Conservation (phyloP, 2,888 invertebrate genomes). For the Apodemia hepburni region DNA sequence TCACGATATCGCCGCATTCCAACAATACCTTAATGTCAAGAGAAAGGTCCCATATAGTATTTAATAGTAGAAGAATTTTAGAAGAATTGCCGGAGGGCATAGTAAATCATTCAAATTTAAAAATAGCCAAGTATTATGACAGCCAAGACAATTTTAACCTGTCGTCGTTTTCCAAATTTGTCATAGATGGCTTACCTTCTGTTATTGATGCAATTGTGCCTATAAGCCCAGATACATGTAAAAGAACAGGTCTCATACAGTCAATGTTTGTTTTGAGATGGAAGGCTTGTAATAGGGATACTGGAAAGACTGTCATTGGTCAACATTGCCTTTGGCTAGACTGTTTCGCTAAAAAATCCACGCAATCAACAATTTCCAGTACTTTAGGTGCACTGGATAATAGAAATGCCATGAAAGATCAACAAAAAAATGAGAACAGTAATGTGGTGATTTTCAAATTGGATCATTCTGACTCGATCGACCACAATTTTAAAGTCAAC, state of each 20-base stretch:
- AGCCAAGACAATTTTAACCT: conserved; percentile 40
- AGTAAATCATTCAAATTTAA: conserved; percentile 51
- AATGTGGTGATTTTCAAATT: conserved; percentile 80
- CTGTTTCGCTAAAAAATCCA: conserved; percentile 67
- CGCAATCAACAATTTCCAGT: conserved; percentile 29
- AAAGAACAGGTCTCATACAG: conserved; percentile 51
- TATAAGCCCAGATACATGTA: conserved; percentile 33
- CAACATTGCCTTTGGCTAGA: conserved; percentile 85
- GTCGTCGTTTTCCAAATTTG: conserved; percentile 55
- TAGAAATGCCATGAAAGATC: conserved; percentile 32
- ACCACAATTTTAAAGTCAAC: conserved; percentile 81
- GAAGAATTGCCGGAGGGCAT: conserved; percentile 40
- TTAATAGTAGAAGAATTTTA: conserved; percentile 51
- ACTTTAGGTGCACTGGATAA: conserved; percentile 18
- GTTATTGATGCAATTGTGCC: conserved; percentile 17
- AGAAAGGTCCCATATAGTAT: conserved; percentile 58
- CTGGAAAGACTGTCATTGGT: conserved; percentile 80
- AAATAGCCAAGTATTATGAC: conserved; percentile 46
- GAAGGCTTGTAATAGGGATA: conserved; percentile 79
- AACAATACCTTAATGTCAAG: conserved; percentile 46
- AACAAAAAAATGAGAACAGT: conserved; percentile 55
- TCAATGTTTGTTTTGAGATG: conserved; percentile 75
- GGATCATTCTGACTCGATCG: conserved; percentile 77
- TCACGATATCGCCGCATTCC: conserved; percentile 51
- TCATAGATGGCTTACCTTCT: conserved; percentile 41